These are phyloP conservation scores for Oncorhynchus gorbuscha DNA, from an alignment of 2,113 vertebrate species.

Conservation along the genomic window DNA sequence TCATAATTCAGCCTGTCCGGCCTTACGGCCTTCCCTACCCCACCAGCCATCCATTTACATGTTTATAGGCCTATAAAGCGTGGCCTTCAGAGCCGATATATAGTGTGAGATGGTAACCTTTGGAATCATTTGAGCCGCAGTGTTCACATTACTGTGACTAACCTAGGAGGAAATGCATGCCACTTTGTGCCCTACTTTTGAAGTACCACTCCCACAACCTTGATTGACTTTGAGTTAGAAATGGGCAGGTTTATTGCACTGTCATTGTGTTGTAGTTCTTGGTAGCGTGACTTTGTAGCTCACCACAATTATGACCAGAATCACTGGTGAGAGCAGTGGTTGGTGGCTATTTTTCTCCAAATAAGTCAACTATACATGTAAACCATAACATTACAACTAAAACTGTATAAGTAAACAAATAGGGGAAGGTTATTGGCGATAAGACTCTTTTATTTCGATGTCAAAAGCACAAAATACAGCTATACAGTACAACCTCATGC, in stretches of 20 bases:
- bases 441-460: constrained; percentile 59
- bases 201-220: constrained; percentile 17
- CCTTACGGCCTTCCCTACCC: neutral
- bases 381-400: too few species aligned
- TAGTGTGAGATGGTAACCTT: constrained; percentile 55
- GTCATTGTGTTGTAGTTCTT: neutral
- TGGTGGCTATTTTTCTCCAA: neutral
- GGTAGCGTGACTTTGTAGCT: neutral
- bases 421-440: neutral
- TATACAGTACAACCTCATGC: constrained; percentile 61
- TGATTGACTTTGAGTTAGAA: constrained; percentile 27
- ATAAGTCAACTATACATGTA: too few species aligned
- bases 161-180: too few species aligned
- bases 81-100: constrained; percentile 42
- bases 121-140: constrained; percentile 43
- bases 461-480: constrained; percentile 66
- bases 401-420: too few species aligned
- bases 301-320: neutral
- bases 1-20: constrained; percentile 26
- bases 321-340: neutral
- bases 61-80: constrained; percentile 61
- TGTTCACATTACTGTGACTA: too few species aligned
- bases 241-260: neutral
- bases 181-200: neutral
- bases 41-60: constrained; percentile 26